These are phyloP conservation scores for Brachionus sp. DNA, from an alignment of 1,140 invertebrate species.

Conservation along the genomic window DNA sequence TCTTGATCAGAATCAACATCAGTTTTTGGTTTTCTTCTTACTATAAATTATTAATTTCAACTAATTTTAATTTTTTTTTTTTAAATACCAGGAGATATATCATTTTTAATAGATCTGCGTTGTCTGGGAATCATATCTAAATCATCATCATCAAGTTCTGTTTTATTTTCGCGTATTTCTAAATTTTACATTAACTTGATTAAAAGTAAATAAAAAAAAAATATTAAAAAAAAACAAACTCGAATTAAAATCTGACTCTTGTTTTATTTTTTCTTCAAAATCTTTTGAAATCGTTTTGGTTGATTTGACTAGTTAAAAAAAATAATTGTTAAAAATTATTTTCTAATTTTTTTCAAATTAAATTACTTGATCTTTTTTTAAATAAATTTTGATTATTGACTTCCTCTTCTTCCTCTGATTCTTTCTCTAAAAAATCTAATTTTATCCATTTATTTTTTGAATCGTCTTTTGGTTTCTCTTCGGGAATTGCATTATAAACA, in stretches of 20 bases:
- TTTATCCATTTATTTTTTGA: constrained; percentile 20
- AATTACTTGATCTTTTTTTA: constrained; percentile 30
- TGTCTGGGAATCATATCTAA: constrained; percentile 10
- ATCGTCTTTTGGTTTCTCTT: neutral
- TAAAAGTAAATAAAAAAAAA: neutral
- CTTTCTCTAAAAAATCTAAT: constrained; percentile 9
- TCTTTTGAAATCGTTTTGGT: neutral
- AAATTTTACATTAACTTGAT: neutral
- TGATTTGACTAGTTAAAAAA: neutral
- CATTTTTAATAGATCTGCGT: neutral
- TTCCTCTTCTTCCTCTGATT: neutral
- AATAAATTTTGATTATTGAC: neutral
- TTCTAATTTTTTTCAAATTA: neutral
- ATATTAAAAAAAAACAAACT: neutral
- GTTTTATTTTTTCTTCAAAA: neutral
- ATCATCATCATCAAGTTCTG: neutral
- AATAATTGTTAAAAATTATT: neutral
- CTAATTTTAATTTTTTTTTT: neutral
- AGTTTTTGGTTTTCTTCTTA: neutral
- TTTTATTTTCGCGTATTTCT: neutral
- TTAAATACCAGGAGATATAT: neutral
- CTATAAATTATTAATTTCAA: neutral
- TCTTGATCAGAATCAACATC: neutral
- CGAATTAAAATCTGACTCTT: neutral
- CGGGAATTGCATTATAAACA: constrained; percentile 11